Base-by-base conservation (phyloP, 2,888 invertebrate species). In the Microchrysa polita region DNA sequence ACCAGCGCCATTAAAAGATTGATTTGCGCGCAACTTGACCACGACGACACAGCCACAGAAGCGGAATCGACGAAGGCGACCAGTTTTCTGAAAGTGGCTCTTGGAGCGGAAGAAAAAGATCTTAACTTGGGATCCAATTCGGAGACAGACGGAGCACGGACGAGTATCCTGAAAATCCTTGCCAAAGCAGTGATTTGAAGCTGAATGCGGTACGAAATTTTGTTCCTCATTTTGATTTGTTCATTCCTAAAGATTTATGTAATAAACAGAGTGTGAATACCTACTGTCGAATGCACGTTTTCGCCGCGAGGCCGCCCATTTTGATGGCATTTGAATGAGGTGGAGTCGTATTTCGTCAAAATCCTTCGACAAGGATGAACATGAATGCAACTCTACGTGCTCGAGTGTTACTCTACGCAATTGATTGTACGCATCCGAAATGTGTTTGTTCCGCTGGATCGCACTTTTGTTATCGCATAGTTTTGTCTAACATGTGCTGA, bases 131-230 rank as follows among this genome's bases (percentile, higher is more conserved):
- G 42, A 42, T 16, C 27, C 27, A 34, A 34, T 34, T 34, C 27
- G 7, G 27, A 2, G 27, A 7, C 27, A 7, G 27, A 34, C 27
- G 7, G 7, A 34, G 27, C 27, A 5, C 2, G 14, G 20, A 16
- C 9, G 2, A 57, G 20, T 2, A 34, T 34, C 2, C 27, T 34
- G 1, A 22, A 57, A 18, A 57, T 27, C n/a, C 34, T 16, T 53
- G 20, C 10, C 2, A 53, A 53, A 27, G 9, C 67, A 23, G 14
- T 10, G 40, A 57, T 4, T 20, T 20, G 44, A 16, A 23, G 16
- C 65, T 48, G 48, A 18, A 69, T 69, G 69, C 44, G 69, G 69
- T 69, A 69, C 42, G 69, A 20, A 20, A 12, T 63, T 63, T 60
- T 60, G 27, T 53, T 27, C 23, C 14, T n/a, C 9, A 67, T 40